These are phyloP conservation scores for Eurois occulta DNA, from an alignment of 2,888 invertebrate species.

Conservation along the genomic window DNA sequence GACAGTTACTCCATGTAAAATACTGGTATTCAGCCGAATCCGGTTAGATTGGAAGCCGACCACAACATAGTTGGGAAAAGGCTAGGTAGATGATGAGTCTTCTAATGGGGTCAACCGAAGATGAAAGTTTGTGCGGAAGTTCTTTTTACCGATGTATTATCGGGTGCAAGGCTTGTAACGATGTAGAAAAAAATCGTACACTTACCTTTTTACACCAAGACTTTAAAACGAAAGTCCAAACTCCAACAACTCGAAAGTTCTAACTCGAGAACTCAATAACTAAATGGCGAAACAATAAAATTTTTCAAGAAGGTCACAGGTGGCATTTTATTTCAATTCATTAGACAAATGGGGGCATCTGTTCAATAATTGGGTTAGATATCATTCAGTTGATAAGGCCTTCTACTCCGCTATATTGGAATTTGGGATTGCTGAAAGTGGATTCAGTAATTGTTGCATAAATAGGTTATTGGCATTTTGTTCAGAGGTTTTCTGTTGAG, in stretches of 20 bases:
- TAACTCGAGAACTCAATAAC: constrained; percentile 52
- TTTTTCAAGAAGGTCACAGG: constrained; percentile 57
- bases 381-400: constrained; percentile 48
- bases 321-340: constrained; percentile 72
- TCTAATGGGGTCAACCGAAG: neutral
- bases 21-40: no score
- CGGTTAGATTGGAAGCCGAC: no score
- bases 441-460: constrained; percentile 28
- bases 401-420: constrained; percentile 50
- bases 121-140: neutral
- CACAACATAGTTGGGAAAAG: no score
- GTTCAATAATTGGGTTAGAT: constrained; percentile 71
- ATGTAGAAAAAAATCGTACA: neutral
- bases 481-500: neutral
- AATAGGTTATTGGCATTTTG: constrained; percentile 1
- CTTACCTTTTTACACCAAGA: neutral
- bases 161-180: neutral
- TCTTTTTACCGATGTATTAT: neutral
- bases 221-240: constrained; percentile 10
- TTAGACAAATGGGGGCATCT: constrained; percentile 72
- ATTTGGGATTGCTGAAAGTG: constrained; percentile 38
- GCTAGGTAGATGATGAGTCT: no score
- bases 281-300: constrained; percentile 62
- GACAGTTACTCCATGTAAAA: no score
- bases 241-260: no score